These are phyloP conservation scores for Sphyrna mokarran DNA, from an alignment of 2,113 vertebrate species.

Conservation along the genomic window DNA sequence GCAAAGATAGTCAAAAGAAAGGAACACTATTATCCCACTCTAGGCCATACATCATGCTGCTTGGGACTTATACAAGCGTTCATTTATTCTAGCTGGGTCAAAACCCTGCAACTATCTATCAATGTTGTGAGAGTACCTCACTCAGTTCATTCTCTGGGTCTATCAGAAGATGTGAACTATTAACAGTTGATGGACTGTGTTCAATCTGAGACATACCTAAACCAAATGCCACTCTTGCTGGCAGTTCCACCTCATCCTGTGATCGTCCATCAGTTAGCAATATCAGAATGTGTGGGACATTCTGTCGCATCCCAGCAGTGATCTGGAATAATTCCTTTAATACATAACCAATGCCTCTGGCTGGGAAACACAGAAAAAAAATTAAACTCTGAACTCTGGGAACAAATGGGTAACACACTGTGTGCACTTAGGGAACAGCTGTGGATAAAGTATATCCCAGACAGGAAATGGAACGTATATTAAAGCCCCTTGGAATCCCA, in stretches of 20 bases:
- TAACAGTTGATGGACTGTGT: not conserved
- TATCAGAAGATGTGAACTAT: not conserved
- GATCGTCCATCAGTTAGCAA: slow-evolving; percentile 78
- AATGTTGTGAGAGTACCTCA: not conserved
- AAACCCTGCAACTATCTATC: not conserved
- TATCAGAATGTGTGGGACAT: slow-evolving; percentile 63
- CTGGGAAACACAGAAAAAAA: slow-evolving; percentile 47
- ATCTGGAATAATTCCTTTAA: slow-evolving; percentile 72
- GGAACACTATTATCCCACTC: not conserved
- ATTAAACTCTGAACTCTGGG: not conserved
- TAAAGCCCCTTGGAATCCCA: not conserved
- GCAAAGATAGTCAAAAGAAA: not conserved
- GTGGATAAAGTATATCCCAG: not conserved
- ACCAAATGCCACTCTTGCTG: slow-evolving; percentile 66
- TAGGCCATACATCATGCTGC: not conserved
- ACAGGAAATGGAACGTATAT: not conserved
- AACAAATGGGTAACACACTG: not conserved
- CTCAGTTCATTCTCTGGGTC: not conserved
- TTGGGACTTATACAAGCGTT: not conserved
- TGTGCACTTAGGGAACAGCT: not conserved
- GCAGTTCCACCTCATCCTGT: slow-evolving; percentile 69
- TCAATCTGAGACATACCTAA: slow-evolving; percentile 55
- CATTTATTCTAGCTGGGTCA: not conserved
- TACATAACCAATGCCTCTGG: slow-evolving; percentile 67
- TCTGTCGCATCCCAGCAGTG: slow-evolving; percentile 70